Percentiles rank a stretch among this genome's conserved stretches.
Conservation (phyloP, 2,888 invertebrate species). For the Polylopha cassiicola region DNA sequence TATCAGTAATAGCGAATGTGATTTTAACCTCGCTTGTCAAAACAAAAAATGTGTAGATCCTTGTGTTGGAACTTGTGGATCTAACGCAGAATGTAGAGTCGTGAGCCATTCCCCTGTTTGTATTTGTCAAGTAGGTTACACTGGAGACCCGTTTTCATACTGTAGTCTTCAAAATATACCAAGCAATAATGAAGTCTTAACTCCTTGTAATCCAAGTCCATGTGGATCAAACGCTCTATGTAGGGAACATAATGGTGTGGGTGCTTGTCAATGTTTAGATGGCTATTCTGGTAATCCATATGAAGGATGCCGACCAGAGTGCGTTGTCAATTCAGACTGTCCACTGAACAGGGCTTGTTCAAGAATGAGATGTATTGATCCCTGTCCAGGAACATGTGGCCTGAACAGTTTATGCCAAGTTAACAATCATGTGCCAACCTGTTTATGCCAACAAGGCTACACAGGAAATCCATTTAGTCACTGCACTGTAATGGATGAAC, state of each 20-base stretch:
- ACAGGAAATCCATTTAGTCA: conserved; percentile 82
- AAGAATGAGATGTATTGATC: conserved; percentile 85
- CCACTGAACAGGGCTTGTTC: conserved; percentile 83
- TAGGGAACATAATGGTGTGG: conserved; percentile 78
- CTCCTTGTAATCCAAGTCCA: conserved; percentile 81
- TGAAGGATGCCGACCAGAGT: conserved; percentile 86
- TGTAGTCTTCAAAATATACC: conserved; percentile 65
- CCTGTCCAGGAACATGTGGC: conserved; percentile 89
- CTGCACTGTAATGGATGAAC: conserved; percentile 71
- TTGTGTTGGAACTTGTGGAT: conserved; percentile 83
- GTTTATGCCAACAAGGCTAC: conserved; percentile 80
- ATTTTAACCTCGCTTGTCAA: conserved; percentile 82
- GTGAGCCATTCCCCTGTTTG: conserved; percentile 86
- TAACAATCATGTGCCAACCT: conserved; percentile 84
- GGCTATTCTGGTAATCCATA: conserved; percentile 86
- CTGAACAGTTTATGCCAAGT: conserved; percentile 84
- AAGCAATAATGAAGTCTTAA: conserved; percentile 59
- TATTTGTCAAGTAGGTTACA: conserved; percentile 81
- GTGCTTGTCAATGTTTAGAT: conserved; percentile 81
- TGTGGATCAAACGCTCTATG: conserved; percentile 81
- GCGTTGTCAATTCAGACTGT: conserved; percentile 84
- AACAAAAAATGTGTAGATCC: conserved; percentile 87
- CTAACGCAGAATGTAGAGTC: conserved; percentile 85
- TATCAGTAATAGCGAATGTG: conserved; percentile 85
- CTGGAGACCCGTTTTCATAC: conserved; percentile 86